phyloP scores from a whole-genome alignment of 2,888 invertebrate species.

The Pseudeuparius sepicola region DNA sequence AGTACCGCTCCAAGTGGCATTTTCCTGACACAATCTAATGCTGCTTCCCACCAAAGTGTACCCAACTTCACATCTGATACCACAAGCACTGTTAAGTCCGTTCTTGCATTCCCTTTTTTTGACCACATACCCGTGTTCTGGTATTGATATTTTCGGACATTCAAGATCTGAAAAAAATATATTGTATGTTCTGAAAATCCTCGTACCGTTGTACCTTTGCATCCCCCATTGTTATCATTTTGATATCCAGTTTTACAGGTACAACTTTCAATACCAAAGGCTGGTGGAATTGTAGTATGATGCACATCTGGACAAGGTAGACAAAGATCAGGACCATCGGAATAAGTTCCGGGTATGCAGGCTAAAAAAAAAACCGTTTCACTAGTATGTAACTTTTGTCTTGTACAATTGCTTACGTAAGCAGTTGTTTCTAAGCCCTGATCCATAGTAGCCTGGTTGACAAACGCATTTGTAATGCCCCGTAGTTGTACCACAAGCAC shows the following conservation, averaged over 20 bases:
- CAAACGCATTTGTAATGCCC: constrained; percentile 62
- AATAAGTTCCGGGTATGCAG: constrained; percentile 56
- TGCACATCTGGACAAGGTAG: constrained; percentile 53
- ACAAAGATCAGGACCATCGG: constrained; percentile 43
- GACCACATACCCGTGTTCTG: constrained; percentile 57
- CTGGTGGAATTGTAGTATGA: constrained; percentile 49
- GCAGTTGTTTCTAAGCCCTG: constrained; percentile 49
- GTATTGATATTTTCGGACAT: constrained; percentile 48
- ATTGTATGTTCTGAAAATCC: constrained; percentile 12
- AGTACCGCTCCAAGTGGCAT: constrained; percentile 58
- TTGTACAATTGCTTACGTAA: constrained; percentile 40
- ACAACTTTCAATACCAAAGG: constrained; percentile 47
- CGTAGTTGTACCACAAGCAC: constrained; percentile 56
- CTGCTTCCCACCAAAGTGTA: constrained; percentile 42
- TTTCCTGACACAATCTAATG: constrained; percentile 52
- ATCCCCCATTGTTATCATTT: constrained; percentile 39
- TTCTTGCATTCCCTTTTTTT: constrained; percentile 50
- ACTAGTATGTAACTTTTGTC: neutral
- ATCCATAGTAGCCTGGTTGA: constrained; percentile 53
- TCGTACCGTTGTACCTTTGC: constrained; percentile 42
- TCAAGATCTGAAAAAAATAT: constrained; percentile 40
- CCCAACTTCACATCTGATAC: constrained; percentile 55
- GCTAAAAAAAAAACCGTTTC: constrained; percentile 37
- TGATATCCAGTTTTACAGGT: constrained; percentile 53
- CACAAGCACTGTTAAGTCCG: constrained; percentile 61